These are phyloP conservation scores for Strigamia maritima DNA, from an alignment of 2,888 invertebrate genomes.

Conservation along the genomic window DNA sequence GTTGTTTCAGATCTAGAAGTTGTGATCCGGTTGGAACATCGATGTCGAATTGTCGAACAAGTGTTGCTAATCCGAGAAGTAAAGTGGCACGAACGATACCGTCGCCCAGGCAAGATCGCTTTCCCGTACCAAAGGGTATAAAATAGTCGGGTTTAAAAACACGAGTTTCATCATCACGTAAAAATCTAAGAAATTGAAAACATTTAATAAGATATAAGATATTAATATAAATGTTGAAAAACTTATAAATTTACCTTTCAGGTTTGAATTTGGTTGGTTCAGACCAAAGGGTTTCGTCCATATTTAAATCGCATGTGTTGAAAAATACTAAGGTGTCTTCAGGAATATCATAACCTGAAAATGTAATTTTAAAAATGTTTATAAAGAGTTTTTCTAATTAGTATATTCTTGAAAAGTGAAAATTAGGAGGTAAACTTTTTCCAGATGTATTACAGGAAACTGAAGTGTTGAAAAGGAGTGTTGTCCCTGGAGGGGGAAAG, in stretches of 20 bases:
- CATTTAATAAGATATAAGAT: not conserved
- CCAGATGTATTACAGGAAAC: too few species aligned
- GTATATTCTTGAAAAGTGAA: too few species aligned
- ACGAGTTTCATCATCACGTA: constrained; percentile 51
- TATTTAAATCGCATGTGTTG: constrained; percentile 77
- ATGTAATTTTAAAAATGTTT: not conserved
- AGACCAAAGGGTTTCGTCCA: constrained; percentile 69
- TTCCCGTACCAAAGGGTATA: constrained; percentile 77
- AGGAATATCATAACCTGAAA: constrained; percentile 65
- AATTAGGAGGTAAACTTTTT: too few species aligned
- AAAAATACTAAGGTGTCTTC: constrained; percentile 78
- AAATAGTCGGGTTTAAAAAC: constrained; percentile 68
- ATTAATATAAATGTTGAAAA: not conserved
- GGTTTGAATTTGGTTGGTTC: constrained; percentile 71
- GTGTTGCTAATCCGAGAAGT: constrained; percentile 64
- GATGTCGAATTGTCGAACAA: constrained; percentile 69
- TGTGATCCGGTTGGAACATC: not conserved
- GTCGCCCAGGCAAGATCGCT: constrained; percentile 83
- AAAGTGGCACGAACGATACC: constrained; percentile 72
- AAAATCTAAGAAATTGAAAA: constrained; percentile 40
- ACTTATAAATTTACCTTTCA: constrained; percentile 57
- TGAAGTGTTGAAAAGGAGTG: too few species aligned
- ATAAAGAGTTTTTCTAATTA: too few species aligned
- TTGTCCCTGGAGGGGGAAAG: too few species aligned
- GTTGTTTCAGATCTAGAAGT: not conserved